Evolutionary conservation across 2,888 invertebrate genomes (phyloP), one percentile per base, ranked within the genome.

Genomic region (Clanis bilineata): DNA sequence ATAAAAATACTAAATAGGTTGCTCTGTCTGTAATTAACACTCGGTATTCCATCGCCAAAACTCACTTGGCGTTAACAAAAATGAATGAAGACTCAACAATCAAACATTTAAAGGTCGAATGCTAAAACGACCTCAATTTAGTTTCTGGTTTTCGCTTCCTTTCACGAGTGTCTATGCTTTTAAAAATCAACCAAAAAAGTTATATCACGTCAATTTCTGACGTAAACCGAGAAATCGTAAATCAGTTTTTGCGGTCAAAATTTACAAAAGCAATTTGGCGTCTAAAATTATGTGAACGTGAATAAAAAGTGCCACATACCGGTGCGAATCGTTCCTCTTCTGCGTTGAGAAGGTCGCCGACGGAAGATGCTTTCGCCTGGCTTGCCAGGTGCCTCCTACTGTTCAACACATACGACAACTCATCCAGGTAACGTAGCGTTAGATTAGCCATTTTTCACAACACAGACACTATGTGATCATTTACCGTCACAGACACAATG

Each of bases 351-450:
- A 93, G 88, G 72, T 92, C 91, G 1, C 92, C 93, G 1, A 92
- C 93, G 12, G 93, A 93, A 62, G 90, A 92, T 79, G 93, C 92
- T 71, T 85, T 88, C 71, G 86, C 79, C 72, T 91, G 90, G 59
- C 69, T 84, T 61, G 90, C 80, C 62, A 92, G 72, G 59, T 88
- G 88, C 71, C 83, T 79, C 70, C 92, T 77, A 71, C 83, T 88
- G 65, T 90, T 91, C 81, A 93, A 72, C 63, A 93, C 93, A 70
- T 84, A 91, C 28, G 92, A 92, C 67, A 93, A 72, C 81, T 93
- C 93, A 79, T 93, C 93, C 86, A 93, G 86, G 83, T 93, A 93
- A 44, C 91, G 79, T 59, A 93, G 74, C 65, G 92, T 91, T 71
- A 93, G 77, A 70, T 90, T 91, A 28, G 91, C 90, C 91, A 91